Base-by-base conservation (phyloP, 2,113 vertebrate species). In the Indicator maculatus region DNA sequence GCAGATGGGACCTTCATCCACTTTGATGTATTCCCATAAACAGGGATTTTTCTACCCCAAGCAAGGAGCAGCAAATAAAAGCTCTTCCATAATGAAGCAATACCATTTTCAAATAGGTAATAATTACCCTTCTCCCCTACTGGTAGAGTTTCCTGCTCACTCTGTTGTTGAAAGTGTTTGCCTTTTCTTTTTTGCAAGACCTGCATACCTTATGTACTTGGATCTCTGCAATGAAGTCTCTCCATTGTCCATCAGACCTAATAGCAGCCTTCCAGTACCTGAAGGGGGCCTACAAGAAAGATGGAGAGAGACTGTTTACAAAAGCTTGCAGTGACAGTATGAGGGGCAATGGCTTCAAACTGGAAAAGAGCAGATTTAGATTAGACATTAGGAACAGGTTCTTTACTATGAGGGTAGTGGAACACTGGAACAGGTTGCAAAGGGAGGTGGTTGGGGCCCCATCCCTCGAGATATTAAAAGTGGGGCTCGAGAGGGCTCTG, bases 141-240 rank as follows among this genome's bases (percentile, higher is more conserved):
- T 45, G 31, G 12, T 4, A 27, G 14, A 63, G 27, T 83, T 74
- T 77, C 39, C 27, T 76, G 30, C 20, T 60, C 44, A 77, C n/a
- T 63, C 61, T 86, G 10, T 67, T 82, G 13, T 36, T 72, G n/a
- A 70, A 90, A 44, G 19, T 41, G 13, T 66, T 77, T 24, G 15
- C 50, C 64, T 71, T 13, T 53, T 92, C 67, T 13, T 53, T 92
- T 94, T 84, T 59, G 39, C 71, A 85, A 83, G 63, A 86, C 17
- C 24, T 70, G 14, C 8, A 16, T 85, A 33, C 66, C 82, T 87
- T 63, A 19, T 45, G 12, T 20, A 18, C 39, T 70, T 76, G 21
- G 16, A 80, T 59, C 8, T 67, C 74, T 67, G 56, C 24, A 73
- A 9, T 16, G 31, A 91, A 85, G 13, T 39, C 74, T 79, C 33